Percentiles rank a stretch among this genome's conserved stretches.
Conservation (phyloP, 2,797 vertebrate species). For the Schizopygopsis malacanthus region DNA sequence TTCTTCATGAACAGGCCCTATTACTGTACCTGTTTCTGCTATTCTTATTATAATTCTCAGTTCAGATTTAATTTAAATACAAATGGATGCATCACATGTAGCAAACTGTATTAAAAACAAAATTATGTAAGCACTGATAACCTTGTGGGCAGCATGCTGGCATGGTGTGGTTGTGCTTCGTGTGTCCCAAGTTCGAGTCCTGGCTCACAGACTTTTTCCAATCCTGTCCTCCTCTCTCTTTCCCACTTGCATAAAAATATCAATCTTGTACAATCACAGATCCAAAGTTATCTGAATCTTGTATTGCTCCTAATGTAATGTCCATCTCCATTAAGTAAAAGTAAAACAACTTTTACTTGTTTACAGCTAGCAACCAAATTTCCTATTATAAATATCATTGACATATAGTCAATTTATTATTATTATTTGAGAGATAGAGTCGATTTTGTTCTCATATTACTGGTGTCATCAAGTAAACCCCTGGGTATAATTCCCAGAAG, state of each 20-base stretch:
- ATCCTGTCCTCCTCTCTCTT: background rate
- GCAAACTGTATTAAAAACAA: background rate
- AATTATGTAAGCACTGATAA: background rate
- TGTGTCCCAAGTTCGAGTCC: background rate
- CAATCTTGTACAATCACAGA: conserved; percentile 14
- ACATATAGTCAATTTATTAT: background rate
- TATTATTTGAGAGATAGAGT: too few relatives aligned
- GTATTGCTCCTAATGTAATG: conserved; percentile 33
- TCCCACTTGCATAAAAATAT: background rate
- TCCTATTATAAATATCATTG: background rate
- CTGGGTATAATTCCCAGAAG: background rate
- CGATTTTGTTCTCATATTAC: background rate
- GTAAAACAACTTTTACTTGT: background rate
- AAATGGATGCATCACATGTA: conserved; percentile 7
- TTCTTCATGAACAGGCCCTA: conserved; percentile 19
- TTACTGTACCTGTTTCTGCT: background rate
- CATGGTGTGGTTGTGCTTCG: background rate
- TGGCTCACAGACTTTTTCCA: background rate
- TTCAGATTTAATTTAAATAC: background rate
- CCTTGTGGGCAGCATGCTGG: background rate
- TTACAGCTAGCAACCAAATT: background rate
- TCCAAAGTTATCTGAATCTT: conserved; percentile 21
- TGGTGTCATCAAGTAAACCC: background rate
- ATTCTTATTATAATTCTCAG: conserved; percentile 4
- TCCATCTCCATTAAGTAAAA: background rate